phyloP scores from a whole-genome alignment of 2,888 invertebrate species.

The Carpatolechia fugitivella region DNA sequence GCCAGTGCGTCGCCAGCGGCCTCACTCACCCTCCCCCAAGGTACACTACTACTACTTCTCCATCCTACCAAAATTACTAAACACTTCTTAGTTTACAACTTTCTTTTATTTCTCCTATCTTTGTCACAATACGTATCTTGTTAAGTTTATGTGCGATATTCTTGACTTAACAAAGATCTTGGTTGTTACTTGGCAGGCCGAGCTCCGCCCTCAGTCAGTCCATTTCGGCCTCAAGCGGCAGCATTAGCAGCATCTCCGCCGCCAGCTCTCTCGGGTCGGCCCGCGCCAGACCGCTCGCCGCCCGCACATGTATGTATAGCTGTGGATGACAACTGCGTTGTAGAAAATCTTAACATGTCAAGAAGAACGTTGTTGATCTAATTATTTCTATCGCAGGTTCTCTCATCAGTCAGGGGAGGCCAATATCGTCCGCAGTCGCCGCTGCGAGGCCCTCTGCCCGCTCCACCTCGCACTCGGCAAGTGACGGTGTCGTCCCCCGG shows the following conservation, averaged over 20 bases:
- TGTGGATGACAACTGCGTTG: too few species aligned
- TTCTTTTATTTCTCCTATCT: background rate
- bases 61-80: background rate
- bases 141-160: background rate
- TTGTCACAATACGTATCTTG: slow-evolving; percentile 10
- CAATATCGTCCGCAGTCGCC: slow-evolving; percentile 86
- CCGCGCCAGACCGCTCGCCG: slow-evolving; percentile 82
- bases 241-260: slow-evolving; percentile 79
- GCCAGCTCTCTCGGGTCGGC: slow-evolving; percentile 79
- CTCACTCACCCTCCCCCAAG: slow-evolving; percentile 75
- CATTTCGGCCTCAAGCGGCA: slow-evolving; percentile 80
- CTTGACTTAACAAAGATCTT: slow-evolving; percentile 12
- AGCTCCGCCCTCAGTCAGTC: slow-evolving; percentile 91
- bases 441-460: slow-evolving; percentile 80
- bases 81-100: background rate
- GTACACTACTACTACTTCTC: slow-evolving; percentile 30
- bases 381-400: slow-evolving; percentile 65
- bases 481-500: slow-evolving; percentile 84
- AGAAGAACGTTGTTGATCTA: background rate
- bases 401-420: slow-evolving; percentile 86
- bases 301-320: slow-evolving; percentile 81
- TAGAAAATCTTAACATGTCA: too few species aligned
- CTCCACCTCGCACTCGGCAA: slow-evolving; percentile 71
- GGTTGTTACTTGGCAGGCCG: slow-evolving; percentile 72
- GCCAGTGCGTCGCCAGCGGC: slow-evolving; percentile 89